Conservation (phyloP, 2,797 vertebrate genomes). For the Parauchenoglanis punctatus region DNA sequence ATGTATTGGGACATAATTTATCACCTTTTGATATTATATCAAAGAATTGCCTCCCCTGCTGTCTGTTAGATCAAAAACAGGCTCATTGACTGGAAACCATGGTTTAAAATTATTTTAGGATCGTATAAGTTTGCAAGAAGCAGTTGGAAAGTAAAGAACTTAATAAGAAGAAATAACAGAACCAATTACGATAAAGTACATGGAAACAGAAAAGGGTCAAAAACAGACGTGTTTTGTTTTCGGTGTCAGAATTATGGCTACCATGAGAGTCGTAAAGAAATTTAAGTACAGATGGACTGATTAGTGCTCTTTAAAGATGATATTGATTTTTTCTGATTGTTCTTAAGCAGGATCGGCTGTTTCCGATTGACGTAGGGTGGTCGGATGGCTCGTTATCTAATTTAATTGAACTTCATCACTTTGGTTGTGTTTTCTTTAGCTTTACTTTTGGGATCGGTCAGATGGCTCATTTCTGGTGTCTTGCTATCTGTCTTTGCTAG, state of each 20-base stretch:
- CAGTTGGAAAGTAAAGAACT: not conserved
- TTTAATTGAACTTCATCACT: not conserved
- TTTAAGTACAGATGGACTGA: not conserved
- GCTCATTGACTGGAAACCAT: not conserved
- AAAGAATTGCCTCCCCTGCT: not conserved
- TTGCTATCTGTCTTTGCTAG: not conserved
- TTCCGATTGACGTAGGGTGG: not conserved
- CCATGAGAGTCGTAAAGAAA: not conserved
- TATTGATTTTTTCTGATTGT: not conserved
- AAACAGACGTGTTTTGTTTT: not conserved
- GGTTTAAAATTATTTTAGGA: not conserved
- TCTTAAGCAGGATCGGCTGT: not conserved
- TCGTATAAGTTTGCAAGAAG: not conserved
- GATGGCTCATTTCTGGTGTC: not conserved
- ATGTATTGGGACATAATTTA: not conserved
- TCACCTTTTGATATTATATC: not conserved
- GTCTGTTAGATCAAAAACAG: not conserved
- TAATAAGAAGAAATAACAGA: not conserved
- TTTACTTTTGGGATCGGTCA: not conserved
- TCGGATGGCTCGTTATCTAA: too few species aligned
- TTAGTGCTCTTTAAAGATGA: not conserved
- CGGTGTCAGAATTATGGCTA: not conserved
- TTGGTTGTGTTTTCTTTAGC: too few species aligned
- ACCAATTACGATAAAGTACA: not conserved
- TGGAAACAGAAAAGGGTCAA: slow-evolving; percentile 10